Evolutionary conservation across 37 sponge, comb jelly and placozoan genomes (phyloP).

Genomic region (Beroe ovata): DNA sequence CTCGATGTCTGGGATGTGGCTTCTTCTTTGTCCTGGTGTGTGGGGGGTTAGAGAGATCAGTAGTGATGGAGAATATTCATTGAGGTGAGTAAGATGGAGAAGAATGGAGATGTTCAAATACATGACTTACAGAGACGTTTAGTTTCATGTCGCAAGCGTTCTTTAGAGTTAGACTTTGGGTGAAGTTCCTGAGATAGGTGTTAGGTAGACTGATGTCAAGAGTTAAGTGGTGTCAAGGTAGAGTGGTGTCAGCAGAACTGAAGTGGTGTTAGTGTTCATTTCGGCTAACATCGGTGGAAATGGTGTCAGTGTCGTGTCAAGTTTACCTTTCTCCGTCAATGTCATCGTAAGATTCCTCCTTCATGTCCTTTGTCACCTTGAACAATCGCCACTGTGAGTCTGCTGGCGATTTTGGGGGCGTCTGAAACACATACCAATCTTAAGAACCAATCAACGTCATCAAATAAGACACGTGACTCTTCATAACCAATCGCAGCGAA

Average conservation of each 20-base stretch:
- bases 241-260: not conserved
- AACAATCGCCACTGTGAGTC: conserved; percentile 56
- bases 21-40: conserved; percentile 20
- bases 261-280: not conserved
- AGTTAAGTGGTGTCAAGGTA: not conserved
- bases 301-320: no score
- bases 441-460: not conserved
- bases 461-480: not conserved
- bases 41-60: not conserved
- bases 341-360: conserved; percentile 39
- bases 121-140: conserved; percentile 35
- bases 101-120: not conserved
- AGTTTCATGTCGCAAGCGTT: conserved; percentile 49
- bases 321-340: conserved; percentile 31
- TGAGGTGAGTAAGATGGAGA: not conserved
- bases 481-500: not conserved
- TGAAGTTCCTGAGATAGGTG: not conserved
- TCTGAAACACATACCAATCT: conserved; percentile 4
- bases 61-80: not conserved
- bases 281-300: no score
- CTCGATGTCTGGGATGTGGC: not conserved
- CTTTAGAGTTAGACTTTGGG: conserved; percentile 54
- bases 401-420: conserved; percentile 54
- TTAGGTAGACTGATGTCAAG: not conserved
- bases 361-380: conserved; percentile 36